Base-by-base conservation (phyloP, 2,113 vertebrate genomes). In the Nothocercus julius region DNA sequence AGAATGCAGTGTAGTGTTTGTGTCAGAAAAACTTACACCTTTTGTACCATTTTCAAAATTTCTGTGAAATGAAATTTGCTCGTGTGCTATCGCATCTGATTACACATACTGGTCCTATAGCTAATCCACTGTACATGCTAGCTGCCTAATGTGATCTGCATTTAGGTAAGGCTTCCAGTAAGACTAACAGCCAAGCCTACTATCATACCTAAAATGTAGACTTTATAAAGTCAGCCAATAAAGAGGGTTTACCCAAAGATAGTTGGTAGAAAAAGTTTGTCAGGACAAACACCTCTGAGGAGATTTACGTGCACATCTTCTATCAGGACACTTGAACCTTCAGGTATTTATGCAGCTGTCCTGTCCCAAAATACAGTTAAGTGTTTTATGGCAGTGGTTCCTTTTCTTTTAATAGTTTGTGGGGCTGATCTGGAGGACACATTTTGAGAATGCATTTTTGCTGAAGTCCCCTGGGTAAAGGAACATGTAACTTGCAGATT, bases 41-140 rank as follows among this genome's bases (percentile, higher is more conserved):
- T 83, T 36, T 70, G 59, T 88, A 61, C 73, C 24, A 30, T 89
- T 69, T 20, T 42, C 14, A 11, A 22, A 45, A 17, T n/a, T 36
- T n/a, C 49, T 20, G 22, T 64, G n/a, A 21, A 69, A n/a, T 67
- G 11, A 47, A 47, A 32, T 36, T 72, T 61, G 21, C 17, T 82
- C 9, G 13, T 28, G 2, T 44, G 12, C 66, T 69, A 11, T 0
- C 59, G n/a, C 27, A 32, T 18, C 9, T 70, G 0, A 0, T 19
- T 7, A 76, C 28, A 32, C 2, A 1, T 47, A 3, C 30, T 56
- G 68, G 7, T 28, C 9, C 36, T 44, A 21, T 42, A 1, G 85
- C 67, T 53, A 49, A 7, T 44, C 49, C 73, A 21, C 58, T 34
- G 16, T 61, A 34, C 2, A 0, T 32, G 0, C 3, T 21, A 47